Conservation (phyloP, 2,797 vertebrate genomes). For the Leptatherina wallacei region DNA sequence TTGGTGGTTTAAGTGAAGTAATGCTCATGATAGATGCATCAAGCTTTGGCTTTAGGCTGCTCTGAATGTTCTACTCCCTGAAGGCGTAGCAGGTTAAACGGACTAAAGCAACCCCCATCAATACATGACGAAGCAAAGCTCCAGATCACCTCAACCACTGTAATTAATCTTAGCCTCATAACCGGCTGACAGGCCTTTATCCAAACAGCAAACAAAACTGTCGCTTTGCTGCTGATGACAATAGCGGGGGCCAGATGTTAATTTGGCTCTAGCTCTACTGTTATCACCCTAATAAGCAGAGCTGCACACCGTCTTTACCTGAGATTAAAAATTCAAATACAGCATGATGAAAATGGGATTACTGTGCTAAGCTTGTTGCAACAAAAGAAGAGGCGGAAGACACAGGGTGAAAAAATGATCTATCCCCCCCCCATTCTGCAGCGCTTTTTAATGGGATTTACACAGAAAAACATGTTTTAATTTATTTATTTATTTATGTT, state of each 20-base stretch:
- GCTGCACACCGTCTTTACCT: conserved; percentile 56
- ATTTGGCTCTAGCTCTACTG: conserved; percentile 37
- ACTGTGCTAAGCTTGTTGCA: conserved; percentile 46
- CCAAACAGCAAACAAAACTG: conserved; percentile 52
- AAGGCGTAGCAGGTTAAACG: conserved; percentile 63
- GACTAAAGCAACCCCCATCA: conserved; percentile 63
- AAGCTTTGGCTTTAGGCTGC: conserved; percentile 64
- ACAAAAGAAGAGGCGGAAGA: conserved; percentile 54
- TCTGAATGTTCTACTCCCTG: conserved; percentile 60
- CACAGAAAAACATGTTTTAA: conserved; percentile 26
- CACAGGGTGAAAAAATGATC: conserved; percentile 24
- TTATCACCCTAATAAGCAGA: conserved; percentile 41
- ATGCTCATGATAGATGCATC: conserved; percentile 67
- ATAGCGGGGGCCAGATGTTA: conserved; percentile 41
- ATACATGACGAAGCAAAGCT: conserved; percentile 49
- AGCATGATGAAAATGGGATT: conserved; percentile 66
- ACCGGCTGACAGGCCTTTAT: conserved; percentile 51
- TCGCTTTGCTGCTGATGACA: conserved; percentile 24
- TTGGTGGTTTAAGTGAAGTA: conserved; percentile 66
- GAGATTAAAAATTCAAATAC: conserved; percentile 66
- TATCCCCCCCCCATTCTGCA: conserved; percentile 23
- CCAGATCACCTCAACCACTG: conserved; percentile 47
- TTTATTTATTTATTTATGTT: conserved; percentile 10
- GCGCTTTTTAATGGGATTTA: conserved; percentile 51
- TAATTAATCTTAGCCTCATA: conserved; percentile 64